Conservation (phyloP, 2,113 vertebrate species). For the Rhinichthys klamathensis region DNA sequence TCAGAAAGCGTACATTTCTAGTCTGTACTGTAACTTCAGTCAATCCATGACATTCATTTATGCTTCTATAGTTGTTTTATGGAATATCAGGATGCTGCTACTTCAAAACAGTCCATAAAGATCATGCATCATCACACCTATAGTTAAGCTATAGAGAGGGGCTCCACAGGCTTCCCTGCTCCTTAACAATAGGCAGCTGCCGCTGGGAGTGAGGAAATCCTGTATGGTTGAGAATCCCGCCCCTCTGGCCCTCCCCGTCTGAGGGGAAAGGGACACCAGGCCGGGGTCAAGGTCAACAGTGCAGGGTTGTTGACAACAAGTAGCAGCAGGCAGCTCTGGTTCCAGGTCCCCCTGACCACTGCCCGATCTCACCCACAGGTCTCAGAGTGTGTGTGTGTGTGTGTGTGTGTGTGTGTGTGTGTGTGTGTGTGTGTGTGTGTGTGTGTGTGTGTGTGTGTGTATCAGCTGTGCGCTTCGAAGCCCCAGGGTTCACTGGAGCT, state of each 20-base stretch:
- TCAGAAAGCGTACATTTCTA: not conserved
- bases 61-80: not conserved
- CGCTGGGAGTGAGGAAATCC: conserved; percentile 78
- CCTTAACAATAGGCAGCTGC: conserved; percentile 77
- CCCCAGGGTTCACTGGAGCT: not conserved
- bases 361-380: not conserved
- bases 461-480: not conserved
- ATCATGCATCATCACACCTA: not conserved
- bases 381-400: not conserved
- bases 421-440: not conserved
- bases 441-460: not conserved
- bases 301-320: conserved; percentile 69
- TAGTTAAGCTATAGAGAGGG: conserved; percentile 25
- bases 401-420: not conserved
- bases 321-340: conserved; percentile 55
- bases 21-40: not conserved
- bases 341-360: conserved; percentile 27
- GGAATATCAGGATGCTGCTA: not conserved
- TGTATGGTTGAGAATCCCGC: conserved; percentile 77
- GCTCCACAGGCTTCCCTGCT: conserved; percentile 59
- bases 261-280: conserved; percentile 55
- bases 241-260: conserved; percentile 48
- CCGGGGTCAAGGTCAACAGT: conserved; percentile 72
- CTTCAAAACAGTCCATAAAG: not conserved
- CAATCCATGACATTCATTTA: not conserved